These are phyloP conservation scores for Silvanus unidentatus DNA, from an alignment of 2,888 invertebrate genomes.

Conservation along the genomic window DNA sequence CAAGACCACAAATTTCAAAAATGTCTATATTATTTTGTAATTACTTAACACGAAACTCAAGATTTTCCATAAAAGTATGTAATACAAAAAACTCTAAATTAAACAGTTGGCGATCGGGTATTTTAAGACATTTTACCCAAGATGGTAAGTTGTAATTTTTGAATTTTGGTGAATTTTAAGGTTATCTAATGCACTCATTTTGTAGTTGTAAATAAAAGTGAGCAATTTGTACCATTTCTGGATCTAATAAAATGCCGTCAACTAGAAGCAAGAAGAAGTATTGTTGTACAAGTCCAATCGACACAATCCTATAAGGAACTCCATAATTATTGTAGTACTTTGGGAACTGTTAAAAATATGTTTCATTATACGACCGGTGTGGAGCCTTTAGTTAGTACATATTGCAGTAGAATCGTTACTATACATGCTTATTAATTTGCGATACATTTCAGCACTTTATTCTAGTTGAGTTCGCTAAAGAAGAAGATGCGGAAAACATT, in stretches of 20 bases:
- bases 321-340: conserved; percentile 61
- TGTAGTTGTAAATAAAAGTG: neutral
- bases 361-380: conserved; percentile 55
- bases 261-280: conserved; percentile 60
- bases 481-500: conserved; percentile 51
- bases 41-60: no score
- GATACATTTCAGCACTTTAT: conserved; percentile 60
- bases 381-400: conserved; percentile 38
- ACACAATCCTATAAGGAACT: conserved; percentile 63
- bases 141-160: no score
- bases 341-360: conserved; percentile 59
- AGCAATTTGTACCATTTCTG: conserved; percentile 46
- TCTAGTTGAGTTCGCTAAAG: conserved; percentile 63
- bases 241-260: conserved; percentile 56
- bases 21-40: neutral
- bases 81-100: no score
- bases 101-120: no score
- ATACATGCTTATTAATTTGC: neutral
- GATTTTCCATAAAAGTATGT: no score
- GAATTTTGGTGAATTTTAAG: neutral
- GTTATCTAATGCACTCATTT: neutral
- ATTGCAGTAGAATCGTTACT: neutral
- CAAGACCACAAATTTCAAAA: conserved; percentile 1
- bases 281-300: conserved; percentile 72
- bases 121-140: no score